Base-by-base conservation (phyloP, 2,888 invertebrate genomes). In the Apeira syringaria region DNA sequence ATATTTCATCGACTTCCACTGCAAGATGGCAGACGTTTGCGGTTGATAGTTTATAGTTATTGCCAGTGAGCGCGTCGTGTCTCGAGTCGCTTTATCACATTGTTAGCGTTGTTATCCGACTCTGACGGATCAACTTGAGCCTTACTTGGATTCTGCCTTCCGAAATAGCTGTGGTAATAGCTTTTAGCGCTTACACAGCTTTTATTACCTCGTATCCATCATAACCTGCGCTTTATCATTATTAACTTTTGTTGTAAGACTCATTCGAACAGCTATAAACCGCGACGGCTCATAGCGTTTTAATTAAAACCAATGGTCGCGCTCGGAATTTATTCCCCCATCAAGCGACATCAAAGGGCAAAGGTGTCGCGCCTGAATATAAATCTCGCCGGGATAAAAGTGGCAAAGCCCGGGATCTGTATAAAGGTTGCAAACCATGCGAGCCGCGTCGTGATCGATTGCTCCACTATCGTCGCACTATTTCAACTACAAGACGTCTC, bases 41-140 rank as follows among this genome's bases (percentile, higher is more conserved):
- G 88, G 88, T 81, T 85, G 87, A 87, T 88, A 88, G 88, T 89
- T 88, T 88, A 88, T 89, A 86, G 88, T 88, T 88, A 89, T 88
- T 88, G 83, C 83, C 78, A 85, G 83, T 68, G 78, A 79, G 80
- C 74, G 80, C 79, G 81, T 80, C 79, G 83, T 80, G 83, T 78
- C 79, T 79, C 72, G 71, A 64, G 74, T 74, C 79, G 82, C 76
- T 87, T 84, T 86, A 87, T 87, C 88, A 85, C 88, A 80, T 87
- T 86, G 88, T 88, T 87, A 87, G 80, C 80, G 80, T 74, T 83
- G 84, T 85, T 83, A 81, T 81, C 83, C 82, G 74, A 74, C 79
- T 83, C 76, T 78, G 74, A 71, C 68, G 80, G 86, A 88, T 87
- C 85, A 85, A 80, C 75, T 74, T 70, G 72, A 78, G 78, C 80